Evolutionary conservation across 2,888 invertebrate species (phyloP).

Genomic region (Galerucella nymphaeae): DNA sequence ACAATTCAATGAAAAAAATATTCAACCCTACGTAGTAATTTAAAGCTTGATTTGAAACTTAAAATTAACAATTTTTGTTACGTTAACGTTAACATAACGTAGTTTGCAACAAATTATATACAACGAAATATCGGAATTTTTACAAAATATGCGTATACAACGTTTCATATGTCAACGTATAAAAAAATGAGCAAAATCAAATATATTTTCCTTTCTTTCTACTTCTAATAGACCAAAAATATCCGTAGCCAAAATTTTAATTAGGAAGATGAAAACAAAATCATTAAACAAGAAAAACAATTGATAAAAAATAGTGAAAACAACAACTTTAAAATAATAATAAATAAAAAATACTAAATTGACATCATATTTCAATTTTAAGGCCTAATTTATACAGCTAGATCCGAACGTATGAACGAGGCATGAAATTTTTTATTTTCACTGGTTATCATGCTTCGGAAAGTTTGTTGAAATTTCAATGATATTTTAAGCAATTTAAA

Average conservation of each 20-base stretch:
- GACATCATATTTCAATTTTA: too few relatives aligned
- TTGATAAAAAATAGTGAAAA: neutral
- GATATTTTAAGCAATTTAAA: neutral
- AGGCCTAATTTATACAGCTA: too few relatives aligned
- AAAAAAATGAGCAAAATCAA: constrained; percentile 48
- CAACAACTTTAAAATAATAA: too few relatives aligned
- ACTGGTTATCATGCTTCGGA: too few relatives aligned
- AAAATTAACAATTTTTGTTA: constrained; percentile 51
- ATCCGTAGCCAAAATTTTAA: neutral
- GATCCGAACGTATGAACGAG: too few relatives aligned
- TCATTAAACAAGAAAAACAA: neutral
- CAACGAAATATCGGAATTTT: constrained; percentile 42
- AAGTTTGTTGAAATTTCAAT: too few relatives aligned
- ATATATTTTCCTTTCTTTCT: constrained; percentile 38
- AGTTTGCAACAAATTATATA: constrained; percentile 49
- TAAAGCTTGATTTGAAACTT: constrained; percentile 53
- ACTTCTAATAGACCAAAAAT: constrained; percentile 35
- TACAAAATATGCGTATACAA: constrained; percentile 45
- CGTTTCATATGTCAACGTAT: constrained; percentile 39
- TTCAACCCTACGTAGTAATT: constrained; percentile 48
- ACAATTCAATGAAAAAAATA: constrained; percentile 43
- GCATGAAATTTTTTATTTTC: too few relatives aligned
- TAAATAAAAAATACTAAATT: too few relatives aligned
- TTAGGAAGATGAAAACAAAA: neutral
- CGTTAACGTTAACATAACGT: constrained; percentile 55